Evolutionary conservation across 1,140 invertebrate genomes (phyloP), one percentile per base, ranked within the genome.

Genomic region (Anastrepha obliqua): DNA sequence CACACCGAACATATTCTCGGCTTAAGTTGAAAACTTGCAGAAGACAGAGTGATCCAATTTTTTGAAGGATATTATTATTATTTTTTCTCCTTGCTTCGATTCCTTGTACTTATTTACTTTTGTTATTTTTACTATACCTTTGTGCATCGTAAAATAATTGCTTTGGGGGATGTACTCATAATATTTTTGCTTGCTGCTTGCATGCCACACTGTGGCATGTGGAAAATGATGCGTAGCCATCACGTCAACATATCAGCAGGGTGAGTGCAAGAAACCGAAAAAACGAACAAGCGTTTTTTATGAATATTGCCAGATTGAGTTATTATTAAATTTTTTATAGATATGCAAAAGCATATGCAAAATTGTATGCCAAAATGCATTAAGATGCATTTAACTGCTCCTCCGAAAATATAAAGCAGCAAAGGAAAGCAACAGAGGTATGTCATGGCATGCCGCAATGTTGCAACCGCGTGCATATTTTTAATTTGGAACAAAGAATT

Each of bases 91-190:
- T 51, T 60, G 17, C 85, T 60, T 86, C 58, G 58, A 86, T 86
- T 86, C 85, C 58, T 60, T 60, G 58, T 81, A 15, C 51, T 42
- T 62, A 42, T 17, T 39, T 9, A 4, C 42, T 81, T 81, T 81
- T 81, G 9, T 87, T 88, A 42, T 17, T 89, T 92, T 91, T 91
- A 92, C 91, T 90, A 92, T 92, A 92, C 91, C 91, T 92, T 92
- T 92, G 91, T 92, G 91, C 91, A 92, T 92, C 91, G 89, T 92
- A 92, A 92, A 92, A 92, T 92, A 92, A 92, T 92, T 92, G 91
- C 91, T 89, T 89, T 90, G 89, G 91, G 91, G 87, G 86, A 89
- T 90, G 91, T 92, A 29, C 29, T 29, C 29, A 29, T 29, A 92
- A 92, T 92, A 90, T 91, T 90, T 87, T 62, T 81, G 74, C 74